phyloP scores from a whole-genome alignment of 2,888 invertebrate species.

The Chromoteleia sp. region DNA sequence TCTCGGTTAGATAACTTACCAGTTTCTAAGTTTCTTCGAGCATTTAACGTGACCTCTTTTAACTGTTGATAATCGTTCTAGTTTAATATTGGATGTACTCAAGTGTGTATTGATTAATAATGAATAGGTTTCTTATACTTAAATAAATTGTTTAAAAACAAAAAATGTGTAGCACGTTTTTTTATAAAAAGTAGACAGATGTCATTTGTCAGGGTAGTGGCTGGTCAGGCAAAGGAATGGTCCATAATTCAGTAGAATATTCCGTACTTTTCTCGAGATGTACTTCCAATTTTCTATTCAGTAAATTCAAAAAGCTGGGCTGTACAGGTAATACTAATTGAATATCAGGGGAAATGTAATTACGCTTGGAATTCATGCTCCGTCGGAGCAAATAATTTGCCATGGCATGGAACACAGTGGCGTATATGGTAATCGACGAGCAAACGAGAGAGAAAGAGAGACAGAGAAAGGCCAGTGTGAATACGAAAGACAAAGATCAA shows the following conservation, averaged over 20 bases:
- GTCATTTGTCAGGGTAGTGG: background rate
- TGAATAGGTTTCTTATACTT: background rate
- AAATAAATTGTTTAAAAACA: background rate
- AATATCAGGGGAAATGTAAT: conserved; percentile 84
- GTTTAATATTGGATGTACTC: conserved; percentile 6
- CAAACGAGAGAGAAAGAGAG: conserved; percentile 70
- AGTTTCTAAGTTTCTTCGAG: conserved; percentile 51
- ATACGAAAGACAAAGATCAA: conserved; percentile 72
- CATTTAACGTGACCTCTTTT: conserved; percentile 39
- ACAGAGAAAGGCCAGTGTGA: conserved; percentile 60
- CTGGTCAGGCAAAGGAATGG: background rate
- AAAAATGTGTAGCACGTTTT: no score
- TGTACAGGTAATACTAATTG: conserved; percentile 83
- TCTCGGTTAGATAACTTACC: conserved; percentile 46
- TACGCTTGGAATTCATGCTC: conserved; percentile 84
- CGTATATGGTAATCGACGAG: conserved; percentile 70
- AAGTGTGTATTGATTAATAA: background rate
- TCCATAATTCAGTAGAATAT: conserved; percentile 26
- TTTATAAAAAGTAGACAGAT: background rate
- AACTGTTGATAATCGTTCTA: conserved; percentile 20
- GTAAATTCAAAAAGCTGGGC: conserved; percentile 72
- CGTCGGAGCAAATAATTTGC: conserved; percentile 84
- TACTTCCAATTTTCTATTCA: conserved; percentile 65
- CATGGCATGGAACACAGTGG: conserved; percentile 77
- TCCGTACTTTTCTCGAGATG: conserved; percentile 36